A percentile compares a stretch with the other conserved stretches of the same genome.
These are phyloP conservation scores for Meles meles DNA, from an alignment of 2,113 vertebrate genomes.

Conservation along the genomic window DNA sequence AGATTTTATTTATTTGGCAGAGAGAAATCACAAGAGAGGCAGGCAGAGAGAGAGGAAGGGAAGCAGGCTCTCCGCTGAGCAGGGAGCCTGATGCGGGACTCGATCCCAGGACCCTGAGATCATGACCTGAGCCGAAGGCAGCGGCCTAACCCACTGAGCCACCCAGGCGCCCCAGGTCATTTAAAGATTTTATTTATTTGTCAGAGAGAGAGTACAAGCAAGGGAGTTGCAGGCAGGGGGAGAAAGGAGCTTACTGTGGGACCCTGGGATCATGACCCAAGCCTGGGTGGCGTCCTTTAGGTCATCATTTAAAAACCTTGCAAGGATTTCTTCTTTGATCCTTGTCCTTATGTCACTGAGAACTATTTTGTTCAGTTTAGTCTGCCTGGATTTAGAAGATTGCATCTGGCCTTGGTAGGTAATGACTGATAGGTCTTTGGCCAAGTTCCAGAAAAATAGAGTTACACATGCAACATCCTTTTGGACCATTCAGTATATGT, in stretches of 20 bases:
- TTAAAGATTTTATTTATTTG: background rate
- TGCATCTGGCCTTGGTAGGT: background rate
- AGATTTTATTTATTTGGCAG: background rate
- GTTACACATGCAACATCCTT: background rate
- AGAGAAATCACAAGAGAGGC: background rate
- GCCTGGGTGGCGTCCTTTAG: background rate
- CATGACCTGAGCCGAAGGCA: too few relatives aligned
- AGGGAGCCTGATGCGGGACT: too few relatives aligned
- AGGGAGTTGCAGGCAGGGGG: background rate
- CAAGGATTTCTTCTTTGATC: background rate
- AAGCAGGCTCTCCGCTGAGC: too few relatives aligned
- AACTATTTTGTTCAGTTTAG: background rate
- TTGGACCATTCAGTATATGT: background rate
- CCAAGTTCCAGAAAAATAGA: background rate
- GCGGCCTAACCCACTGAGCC: too few relatives aligned
- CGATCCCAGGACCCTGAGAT: too few relatives aligned
- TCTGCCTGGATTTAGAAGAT: background rate
- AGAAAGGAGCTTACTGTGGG: background rate
- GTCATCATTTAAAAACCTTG: background rate
- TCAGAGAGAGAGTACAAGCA: background rate
- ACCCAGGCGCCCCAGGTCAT: too few relatives aligned
- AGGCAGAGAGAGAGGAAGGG: too few relatives aligned
- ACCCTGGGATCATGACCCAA: background rate
- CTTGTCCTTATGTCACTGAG: background rate
- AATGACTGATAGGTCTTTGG: background rate